These are phyloP conservation scores for Parauchenoglanis punctatus DNA, from an alignment of 2,797 vertebrate genomes.

Conservation along the genomic window DNA sequence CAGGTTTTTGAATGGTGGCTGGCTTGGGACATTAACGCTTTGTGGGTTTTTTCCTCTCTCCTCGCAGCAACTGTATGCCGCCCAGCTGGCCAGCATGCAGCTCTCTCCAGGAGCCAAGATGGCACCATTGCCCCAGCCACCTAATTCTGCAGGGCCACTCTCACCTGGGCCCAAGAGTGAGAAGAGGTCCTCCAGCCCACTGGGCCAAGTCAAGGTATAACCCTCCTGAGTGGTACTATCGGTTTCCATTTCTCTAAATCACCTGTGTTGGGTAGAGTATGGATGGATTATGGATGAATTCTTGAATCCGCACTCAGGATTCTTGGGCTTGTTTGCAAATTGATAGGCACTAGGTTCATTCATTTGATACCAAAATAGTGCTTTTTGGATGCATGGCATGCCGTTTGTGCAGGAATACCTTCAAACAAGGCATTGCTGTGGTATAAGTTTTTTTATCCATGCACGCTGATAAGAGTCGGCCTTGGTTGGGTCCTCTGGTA, in stretches of 20 bases:
- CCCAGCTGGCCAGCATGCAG: constrained; percentile 99
- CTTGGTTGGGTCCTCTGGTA: no score
- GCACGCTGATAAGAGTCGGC: background rate
- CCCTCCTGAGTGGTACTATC: constrained; percentile 63
- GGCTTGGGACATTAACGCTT: constrained; percentile 76
- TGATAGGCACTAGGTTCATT: background rate
- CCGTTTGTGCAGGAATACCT: background rate
- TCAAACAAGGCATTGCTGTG: background rate
- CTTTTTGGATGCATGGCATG: background rate
- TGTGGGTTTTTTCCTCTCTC: constrained; percentile 69
- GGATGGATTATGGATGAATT: background rate
- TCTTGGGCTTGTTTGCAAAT: background rate
- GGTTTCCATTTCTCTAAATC: constrained; percentile 61
- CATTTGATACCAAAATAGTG: background rate
- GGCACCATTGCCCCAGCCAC: constrained; percentile 91
- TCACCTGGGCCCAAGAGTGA: constrained; percentile 98
- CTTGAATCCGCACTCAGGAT: background rate
- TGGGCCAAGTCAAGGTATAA: constrained; percentile 96
- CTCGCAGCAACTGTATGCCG: constrained; percentile 96
- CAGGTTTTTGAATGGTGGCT: constrained; percentile 71
- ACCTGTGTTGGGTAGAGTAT: constrained; percentile 32
- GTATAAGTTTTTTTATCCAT: background rate
- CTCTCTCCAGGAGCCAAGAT: constrained; percentile 99
- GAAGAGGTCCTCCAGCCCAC: constrained; percentile 95
- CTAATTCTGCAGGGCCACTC: constrained; percentile 87